Evolutionary conservation across 2,888 invertebrate species (phyloP), one percentile per base, ranked within the genome.

Genomic region (Drosophila paranaensis): DNA sequence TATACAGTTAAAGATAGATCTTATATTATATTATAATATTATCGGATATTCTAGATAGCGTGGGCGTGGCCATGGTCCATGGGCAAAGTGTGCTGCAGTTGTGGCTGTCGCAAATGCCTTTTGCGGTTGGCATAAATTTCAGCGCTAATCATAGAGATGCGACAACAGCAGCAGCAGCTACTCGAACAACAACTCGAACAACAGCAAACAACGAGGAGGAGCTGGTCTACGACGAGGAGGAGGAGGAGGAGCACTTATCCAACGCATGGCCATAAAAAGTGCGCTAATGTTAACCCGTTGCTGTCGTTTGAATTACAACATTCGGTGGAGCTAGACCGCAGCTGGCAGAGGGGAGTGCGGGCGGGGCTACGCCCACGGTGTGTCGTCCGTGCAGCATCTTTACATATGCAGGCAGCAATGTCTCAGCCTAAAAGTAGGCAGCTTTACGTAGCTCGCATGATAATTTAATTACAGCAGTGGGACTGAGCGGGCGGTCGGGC

Each of bases 211-310:
- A 71, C 71, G 65, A 39, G 37, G 61, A 48, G 50, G 60, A 63
- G 42, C 16, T 68, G 55, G 48, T 67, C 56, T 25, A 73, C 72
- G 60, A 57, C 63, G 27, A 53, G 65, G 20, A 20, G 20, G 20
- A 20, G 20, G 20, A 2, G 20, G 20, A 20, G 20, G 39, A 55
- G 67, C 71, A 81, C 81, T 84, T 85, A 86, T 84, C 84, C 87
- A 69, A 63, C 55, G 72, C 62, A 67, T 54, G 80, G 74, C 77
- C 84, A 87, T 85, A 87, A 85, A 79, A 84, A 85, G 77, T 81
- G 84, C 82, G 87, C 84, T 86, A 86, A 86, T 86, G 85, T 84
- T 81, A 83, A 83, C 83, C 81, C 85, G 73, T 84, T 86, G 78
- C 77, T 70, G 74, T 71, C 65, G 82, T 70, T 86, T 82, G 81